Base-by-base conservation (phyloP, 2,113 vertebrate species). In the Corythornis vintsioides region DNA sequence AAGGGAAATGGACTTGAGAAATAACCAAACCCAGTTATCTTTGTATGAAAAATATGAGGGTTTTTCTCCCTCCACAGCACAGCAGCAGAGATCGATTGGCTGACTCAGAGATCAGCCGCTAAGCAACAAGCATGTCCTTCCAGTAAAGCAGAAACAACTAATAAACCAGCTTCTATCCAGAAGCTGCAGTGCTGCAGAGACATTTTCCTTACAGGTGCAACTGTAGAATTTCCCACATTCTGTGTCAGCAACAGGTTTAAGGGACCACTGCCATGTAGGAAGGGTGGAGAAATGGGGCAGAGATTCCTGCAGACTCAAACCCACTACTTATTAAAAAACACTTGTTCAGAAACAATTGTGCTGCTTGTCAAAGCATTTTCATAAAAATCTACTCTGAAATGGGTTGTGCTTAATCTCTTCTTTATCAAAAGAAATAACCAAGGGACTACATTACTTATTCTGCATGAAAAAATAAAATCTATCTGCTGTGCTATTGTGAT, bases 101-200 rank as follows among this genome's bases (percentile, higher is more conserved):
- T 96, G 93, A 94, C 53, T 95, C 86, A 78, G 80, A 88, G 67
- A 81, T 53, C 66, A 82, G 83, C 73, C 1, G 0, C 88, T 96
- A 92, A 88, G 90, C 65, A 96, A 96, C 80, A 78, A 90, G 70
- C 86, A 40, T n/a, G 71, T 74, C 69, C 77, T 85, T n/a, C 73
- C 91, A 75, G 73, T 65, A 40, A 64, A 93, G 74, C 1, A 86
- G 77, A 72, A 95, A 55, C 77, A 81, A 25, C 53, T 19, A 18
- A 92, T 64, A 89, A 90, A 93, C 42, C 45, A 86, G 57, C 80
- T 78, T 42, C 73, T 74, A 72, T 9, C 50, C 73, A 75, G 86
- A 38, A 90, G 52, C 70, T 0, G 2, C 70, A 64, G 56, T 67
- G 73, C 91, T 86, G 86, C 80, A 71, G 56, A 59, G 22, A 93